phyloP scores from a whole-genome alignment of 2,888 invertebrate species.

The Eulithis prunata region DNA sequence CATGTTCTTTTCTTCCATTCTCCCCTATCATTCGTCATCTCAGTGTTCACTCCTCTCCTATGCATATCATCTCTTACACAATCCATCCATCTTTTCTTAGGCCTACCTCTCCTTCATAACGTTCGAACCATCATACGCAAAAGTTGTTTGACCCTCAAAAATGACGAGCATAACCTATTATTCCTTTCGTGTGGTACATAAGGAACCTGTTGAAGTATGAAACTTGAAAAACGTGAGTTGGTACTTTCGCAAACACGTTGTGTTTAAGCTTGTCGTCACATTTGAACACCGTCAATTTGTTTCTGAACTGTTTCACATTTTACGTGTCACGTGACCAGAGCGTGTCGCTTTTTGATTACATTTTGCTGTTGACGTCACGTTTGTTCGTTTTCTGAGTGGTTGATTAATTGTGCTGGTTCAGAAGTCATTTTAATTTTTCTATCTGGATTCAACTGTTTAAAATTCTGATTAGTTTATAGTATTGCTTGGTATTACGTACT shows the following conservation, averaged over 20 bases:
- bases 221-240: constrained; percentile 52
- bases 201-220: constrained; percentile 43
- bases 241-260: constrained; percentile 50
- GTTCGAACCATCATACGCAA: constrained; percentile 22
- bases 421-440: no score
- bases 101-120: no score
- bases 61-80: no score
- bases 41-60: no score
- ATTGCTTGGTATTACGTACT: no score
- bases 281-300: constrained; percentile 2
- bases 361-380: not conserved
- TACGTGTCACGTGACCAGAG: constrained; percentile 1
- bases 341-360: not conserved
- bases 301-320: no score
- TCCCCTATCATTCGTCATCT: no score
- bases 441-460: no score
- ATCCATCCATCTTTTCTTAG: no score
- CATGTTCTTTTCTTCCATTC: no score
- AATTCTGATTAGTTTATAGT: no score
- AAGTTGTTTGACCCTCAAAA: constrained; percentile 40
- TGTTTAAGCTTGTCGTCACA: constrained; percentile 31
- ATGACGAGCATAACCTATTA: constrained; percentile 30
- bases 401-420: no score
- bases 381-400: not conserved
- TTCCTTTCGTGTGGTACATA: constrained; percentile 12